Conservation (phyloP, 2,888 invertebrate species). For the Himalopsyche anomala region DNA sequence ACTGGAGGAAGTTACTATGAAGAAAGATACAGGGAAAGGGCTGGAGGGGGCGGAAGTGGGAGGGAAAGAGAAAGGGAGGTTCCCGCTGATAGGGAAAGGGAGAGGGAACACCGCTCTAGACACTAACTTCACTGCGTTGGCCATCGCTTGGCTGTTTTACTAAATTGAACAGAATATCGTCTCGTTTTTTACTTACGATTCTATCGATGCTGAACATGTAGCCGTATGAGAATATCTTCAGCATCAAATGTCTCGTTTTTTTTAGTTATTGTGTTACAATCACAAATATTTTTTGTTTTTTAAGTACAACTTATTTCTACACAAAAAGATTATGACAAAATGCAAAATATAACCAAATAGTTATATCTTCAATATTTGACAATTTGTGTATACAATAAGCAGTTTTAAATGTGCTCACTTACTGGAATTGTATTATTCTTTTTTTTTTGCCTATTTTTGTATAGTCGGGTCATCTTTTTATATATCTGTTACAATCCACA, state of each 20-base stretch:
- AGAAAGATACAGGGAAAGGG: constrained; percentile 86
- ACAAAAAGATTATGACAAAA: too few relatives aligned
- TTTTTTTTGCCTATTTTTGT: too few relatives aligned
- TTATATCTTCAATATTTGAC: too few relatives aligned
- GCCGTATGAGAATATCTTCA: neutral
- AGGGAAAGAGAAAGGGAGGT: constrained; percentile 81
- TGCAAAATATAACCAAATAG: too few relatives aligned
- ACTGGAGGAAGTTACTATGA: constrained; percentile 85
- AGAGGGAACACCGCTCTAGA: constrained; percentile 84
- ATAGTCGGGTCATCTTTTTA: too few relatives aligned
- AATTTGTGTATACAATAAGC: too few relatives aligned
- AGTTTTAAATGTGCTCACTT: too few relatives aligned
- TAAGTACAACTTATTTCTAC: neutral
- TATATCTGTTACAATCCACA: too few relatives aligned
- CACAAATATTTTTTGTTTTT: neutral
- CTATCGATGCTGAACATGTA: too few relatives aligned
- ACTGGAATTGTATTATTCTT: too few relatives aligned
- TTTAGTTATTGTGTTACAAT: constrained; percentile 5
- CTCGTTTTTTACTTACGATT: neutral
- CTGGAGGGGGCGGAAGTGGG: constrained; percentile 79
- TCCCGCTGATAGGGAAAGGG: constrained; percentile 81
- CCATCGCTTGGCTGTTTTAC: constrained; percentile 22
- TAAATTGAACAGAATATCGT: neutral
- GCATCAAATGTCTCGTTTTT: neutral
- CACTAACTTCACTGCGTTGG: constrained; percentile 71